Base-by-base conservation (phyloP, 2,888 invertebrate genomes). In the Calliphora vomitoria region DNA sequence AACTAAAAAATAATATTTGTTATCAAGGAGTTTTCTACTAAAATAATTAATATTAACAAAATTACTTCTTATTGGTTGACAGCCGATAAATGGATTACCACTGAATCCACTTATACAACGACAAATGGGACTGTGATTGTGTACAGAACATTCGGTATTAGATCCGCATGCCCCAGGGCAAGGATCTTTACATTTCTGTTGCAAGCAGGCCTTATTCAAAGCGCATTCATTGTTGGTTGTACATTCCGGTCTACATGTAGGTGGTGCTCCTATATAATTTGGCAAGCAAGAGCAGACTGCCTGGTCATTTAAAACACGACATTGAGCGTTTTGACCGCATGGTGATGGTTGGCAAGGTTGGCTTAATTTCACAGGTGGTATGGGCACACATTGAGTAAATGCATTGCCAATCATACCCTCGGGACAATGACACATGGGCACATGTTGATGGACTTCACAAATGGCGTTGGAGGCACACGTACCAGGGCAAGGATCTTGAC, bases 121-220 rank as follows among this genome's bases (percentile, higher is more conserved):
- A 91, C 98, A 98, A 93, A 96, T 96, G 3, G 97, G 96, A 44
- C 96, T 95, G 90, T 97, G 97, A 91, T 96, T 97, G 3, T 96
- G 95, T 4, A 97, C 96, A 82, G 95, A 95, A 90, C 97, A 97
- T 90, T 96, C 95, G 96, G 97, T 96, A 90, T 96, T 96, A 44
- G 95, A 90, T 5, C 97, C 97, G 91, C 98, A 97, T 50, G 96
- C 95, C 71, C 97, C 97, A 11, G 95, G 95, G 90, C 97, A 97
- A 35, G 97, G 96, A 92, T 97, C 95, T 18, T 95, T 93, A 91
- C 97, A 97, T 93, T 96, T 96, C 90, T 96, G 96, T 90, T 96
- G 96, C 15, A 96, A 94, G 91, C 97, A 97, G 15, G 96, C 96
- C 89, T 95, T 94, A 89, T 95, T 95, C 64, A 95, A 92, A 0